A percentile compares a stretch with the other conserved stretches of the same genome.
Evolutionary conservation across 2,797 vertebrate genomes (phyloP).

Genomic region (Potorous gilbertii): DNA sequence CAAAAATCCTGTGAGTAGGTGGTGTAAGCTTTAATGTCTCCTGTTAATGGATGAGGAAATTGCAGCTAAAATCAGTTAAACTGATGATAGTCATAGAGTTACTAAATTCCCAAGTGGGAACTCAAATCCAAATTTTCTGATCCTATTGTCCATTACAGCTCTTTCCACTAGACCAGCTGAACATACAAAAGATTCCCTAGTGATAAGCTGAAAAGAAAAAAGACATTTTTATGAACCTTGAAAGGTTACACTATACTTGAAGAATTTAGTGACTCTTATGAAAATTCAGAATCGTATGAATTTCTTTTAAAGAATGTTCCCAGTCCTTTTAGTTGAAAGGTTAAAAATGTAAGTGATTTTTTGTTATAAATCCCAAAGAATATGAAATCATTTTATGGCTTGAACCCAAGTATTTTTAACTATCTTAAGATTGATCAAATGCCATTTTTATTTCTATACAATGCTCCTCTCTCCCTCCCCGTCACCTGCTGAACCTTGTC

Average conservation of each 20-base stretch:
- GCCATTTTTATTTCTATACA: slow-evolving; percentile 24
- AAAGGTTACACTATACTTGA: slow-evolving; percentile 56
- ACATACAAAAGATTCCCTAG: not conserved
- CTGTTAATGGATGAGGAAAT: not conserved
- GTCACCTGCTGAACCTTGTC: not conserved
- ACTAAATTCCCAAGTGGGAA: not conserved
- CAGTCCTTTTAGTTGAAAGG: slow-evolving; percentile 66
- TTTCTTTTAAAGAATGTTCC: slow-evolving; percentile 73
- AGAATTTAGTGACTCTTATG: slow-evolving; percentile 57
- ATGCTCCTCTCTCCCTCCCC: not conserved
- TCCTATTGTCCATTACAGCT: not conserved
- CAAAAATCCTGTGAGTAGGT: not conserved
- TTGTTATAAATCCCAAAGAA: slow-evolving; percentile 26
- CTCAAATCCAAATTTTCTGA: not conserved
- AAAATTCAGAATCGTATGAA: slow-evolving; percentile 70
- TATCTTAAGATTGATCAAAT: slow-evolving; percentile 51
- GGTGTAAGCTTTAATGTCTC: not conserved
- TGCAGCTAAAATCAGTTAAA: not conserved
- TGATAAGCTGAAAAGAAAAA: slow-evolving; percentile 1
- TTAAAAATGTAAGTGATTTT: slow-evolving; percentile 65
- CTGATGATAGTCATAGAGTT: not conserved
- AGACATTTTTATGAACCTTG: slow-evolving; percentile 48
- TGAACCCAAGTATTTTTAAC: slow-evolving; percentile 44
- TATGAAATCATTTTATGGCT: slow-evolving; percentile 30
- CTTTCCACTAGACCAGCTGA: not conserved